Evolutionary conservation across 37 sponge, comb jelly and placozoan genomes (phyloP).

Genomic region (Petrosia ficiformis): DNA sequence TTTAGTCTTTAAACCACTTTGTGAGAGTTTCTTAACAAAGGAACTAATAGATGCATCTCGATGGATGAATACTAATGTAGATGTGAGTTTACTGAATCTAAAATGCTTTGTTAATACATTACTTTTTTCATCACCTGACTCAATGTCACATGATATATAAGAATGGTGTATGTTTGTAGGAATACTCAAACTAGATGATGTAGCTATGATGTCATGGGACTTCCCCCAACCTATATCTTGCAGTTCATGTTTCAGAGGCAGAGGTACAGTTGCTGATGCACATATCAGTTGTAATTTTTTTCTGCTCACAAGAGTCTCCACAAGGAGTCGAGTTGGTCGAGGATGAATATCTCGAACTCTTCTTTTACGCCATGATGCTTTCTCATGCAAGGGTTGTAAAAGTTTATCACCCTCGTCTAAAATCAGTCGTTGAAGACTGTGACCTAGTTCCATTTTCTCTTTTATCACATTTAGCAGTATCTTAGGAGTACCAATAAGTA

Average conservation of each 20-base stretch:
- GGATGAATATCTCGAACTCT: slow-evolving; percentile 25
- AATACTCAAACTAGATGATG: slow-evolving; percentile 1
- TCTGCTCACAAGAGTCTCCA: slow-evolving; percentile 12
- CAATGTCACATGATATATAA: not conserved
- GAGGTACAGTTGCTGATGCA: slow-evolving; percentile 53
- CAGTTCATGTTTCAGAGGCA: slow-evolving; percentile 28
- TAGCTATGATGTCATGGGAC: not conserved
- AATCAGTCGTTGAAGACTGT: slow-evolving; percentile 29
- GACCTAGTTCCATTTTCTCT: not conserved
- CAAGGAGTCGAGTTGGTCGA: slow-evolving; percentile 17
- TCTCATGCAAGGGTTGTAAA: slow-evolving; percentile 11
- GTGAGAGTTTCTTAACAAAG: slow-evolving; percentile 34
- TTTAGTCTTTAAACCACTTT: slow-evolving; percentile 29
- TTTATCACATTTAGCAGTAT: slow-evolving; percentile 19
- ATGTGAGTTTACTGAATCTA: slow-evolving; percentile 1
- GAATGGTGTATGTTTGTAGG: slow-evolving; percentile 30
- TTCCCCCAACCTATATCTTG: slow-evolving; percentile 41
- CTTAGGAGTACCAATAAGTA: slow-evolving; percentile 63
- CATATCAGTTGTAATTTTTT: slow-evolving; percentile 34
- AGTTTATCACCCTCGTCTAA: slow-evolving; percentile 68
- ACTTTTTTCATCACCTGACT: slow-evolving; percentile 9
- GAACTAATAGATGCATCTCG: slow-evolving; percentile 23
- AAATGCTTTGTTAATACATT: slow-evolving; percentile 24
- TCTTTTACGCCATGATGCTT: slow-evolving; percentile 12
- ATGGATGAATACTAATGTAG: slow-evolving; percentile 63